A percentile compares a stretch with the other conserved stretches of the same genome.
These are phyloP conservation scores for Caenorhabditis angaria DNA, from an alignment of 2,888 invertebrate genomes.

Conservation along the genomic window DNA sequence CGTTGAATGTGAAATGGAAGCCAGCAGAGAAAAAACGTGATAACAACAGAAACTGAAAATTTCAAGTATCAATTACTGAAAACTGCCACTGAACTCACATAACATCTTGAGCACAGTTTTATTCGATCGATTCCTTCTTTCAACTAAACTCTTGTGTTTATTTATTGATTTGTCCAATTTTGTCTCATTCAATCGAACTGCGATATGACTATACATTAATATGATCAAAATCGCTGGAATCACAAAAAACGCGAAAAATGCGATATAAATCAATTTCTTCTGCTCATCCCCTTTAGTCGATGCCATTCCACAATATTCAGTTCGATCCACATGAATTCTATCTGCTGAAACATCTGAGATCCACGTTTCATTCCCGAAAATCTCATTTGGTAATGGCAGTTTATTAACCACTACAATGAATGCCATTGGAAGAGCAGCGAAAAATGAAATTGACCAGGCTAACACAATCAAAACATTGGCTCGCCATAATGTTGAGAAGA, in stretches of 20 bases:
- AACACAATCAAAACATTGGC: slow-evolving; percentile 64
- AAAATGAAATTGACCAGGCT: slow-evolving; percentile 67
- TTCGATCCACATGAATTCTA: slow-evolving; percentile 50
- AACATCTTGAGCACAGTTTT: slow-evolving; percentile 57
- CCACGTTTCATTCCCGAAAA: slow-evolving; percentile 42
- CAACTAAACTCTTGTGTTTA: slow-evolving; percentile 14
- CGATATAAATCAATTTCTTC: slow-evolving; percentile 57
- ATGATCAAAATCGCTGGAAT: slow-evolving; percentile 62
- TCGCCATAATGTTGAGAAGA: slow-evolving; percentile 65
- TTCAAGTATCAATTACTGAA: neutral
- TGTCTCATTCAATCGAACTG: slow-evolving; percentile 49
- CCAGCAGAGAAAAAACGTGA: slow-evolving; percentile 94
- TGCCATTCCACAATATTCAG: slow-evolving; percentile 68
- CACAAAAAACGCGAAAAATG: slow-evolving; percentile 68
- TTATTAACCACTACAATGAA: slow-evolving; percentile 55
- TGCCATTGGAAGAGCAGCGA: slow-evolving; percentile 66
- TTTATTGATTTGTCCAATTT: slow-evolving; percentile 28
- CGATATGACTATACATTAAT: slow-evolving; percentile 69
- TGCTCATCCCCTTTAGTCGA: slow-evolving; percentile 46
- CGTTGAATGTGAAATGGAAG: slow-evolving; percentile 93
- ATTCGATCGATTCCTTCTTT: slow-evolving; percentile 38
- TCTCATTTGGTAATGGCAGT: slow-evolving; percentile 56
- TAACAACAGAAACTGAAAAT: slow-evolving; percentile 86
- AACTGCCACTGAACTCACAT: slow-evolving; percentile 34
- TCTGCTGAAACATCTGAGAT: slow-evolving; percentile 50